phyloP scores from a whole-genome alignment of 2,888 invertebrate genomes.

The Synanthedon vespiformis region DNA sequence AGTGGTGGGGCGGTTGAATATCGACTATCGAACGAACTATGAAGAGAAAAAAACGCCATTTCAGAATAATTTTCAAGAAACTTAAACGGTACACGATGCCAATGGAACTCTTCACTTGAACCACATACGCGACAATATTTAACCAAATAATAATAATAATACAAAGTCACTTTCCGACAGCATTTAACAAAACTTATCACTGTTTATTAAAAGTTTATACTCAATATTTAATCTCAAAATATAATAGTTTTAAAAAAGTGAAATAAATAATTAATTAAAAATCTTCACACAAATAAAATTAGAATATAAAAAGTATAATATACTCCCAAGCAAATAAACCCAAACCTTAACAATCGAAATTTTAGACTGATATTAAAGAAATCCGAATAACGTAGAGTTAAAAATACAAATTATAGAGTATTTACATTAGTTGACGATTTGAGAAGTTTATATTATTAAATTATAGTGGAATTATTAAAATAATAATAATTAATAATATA shows the following conservation, averaged over 20 bases:
- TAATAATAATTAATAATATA: conserved; percentile 25
- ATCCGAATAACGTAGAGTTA: conserved; percentile 46
- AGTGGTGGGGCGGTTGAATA: conserved; percentile 13
- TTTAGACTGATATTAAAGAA: conserved; percentile 64
- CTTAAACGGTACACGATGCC: conserved; percentile 16
- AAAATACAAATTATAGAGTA: conserved; percentile 51
- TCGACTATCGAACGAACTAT: conserved; percentile 42
- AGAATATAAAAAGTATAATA: conserved; percentile 28
- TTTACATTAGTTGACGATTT: conserved; percentile 70
- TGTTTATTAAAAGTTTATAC: conserved; percentile 42
- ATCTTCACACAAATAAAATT: conserved; percentile 35
- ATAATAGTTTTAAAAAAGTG: conserved; percentile 27
- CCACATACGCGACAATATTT: conserved; percentile 42
- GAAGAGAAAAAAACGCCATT: conserved; percentile 60
- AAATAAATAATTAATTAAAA: conserved; percentile 18
- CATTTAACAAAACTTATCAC: conserved; percentile 27
- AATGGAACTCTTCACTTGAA: conserved; percentile 37
- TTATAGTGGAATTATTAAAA: conserved; percentile 22
- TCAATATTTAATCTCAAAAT: conserved; percentile 52
- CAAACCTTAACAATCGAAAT: conserved; percentile 63
- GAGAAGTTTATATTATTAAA: conserved; percentile 57
- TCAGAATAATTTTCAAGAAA: conserved; percentile 25
- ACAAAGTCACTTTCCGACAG: conserved; percentile 16
- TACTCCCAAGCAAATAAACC: conserved; percentile 56
- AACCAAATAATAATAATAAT: conserved; percentile 1